phyloP scores from a whole-genome alignment of 2,113 vertebrate species.

The Leptobrachium leishanense region DNA sequence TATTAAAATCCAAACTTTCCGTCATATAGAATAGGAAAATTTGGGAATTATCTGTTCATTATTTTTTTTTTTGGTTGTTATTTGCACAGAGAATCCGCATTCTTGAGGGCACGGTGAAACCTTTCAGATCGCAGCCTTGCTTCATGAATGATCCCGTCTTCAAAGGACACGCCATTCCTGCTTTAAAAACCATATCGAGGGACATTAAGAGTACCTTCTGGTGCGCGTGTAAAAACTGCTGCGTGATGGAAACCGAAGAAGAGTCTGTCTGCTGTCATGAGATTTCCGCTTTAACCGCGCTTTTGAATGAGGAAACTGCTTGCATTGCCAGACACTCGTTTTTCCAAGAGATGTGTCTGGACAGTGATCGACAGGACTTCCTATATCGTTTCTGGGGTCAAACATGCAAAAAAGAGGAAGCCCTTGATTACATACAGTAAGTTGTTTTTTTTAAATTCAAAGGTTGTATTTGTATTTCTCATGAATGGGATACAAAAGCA shows the following conservation, averaged over 20 bases:
- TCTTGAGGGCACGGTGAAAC: not conserved
- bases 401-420: slow-evolving; percentile 11
- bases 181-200: too few species aligned
- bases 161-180: not conserved
- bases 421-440: slow-evolving; percentile 15
- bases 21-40: too few species aligned
- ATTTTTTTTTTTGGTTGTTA: not conserved
- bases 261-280: slow-evolving; percentile 22
- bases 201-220: not conserved
- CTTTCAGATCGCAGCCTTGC: not conserved
- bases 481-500: too few species aligned
- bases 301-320: not conserved
- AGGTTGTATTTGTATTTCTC: too few species aligned
- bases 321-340: slow-evolving; percentile 8
- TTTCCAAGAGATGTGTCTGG: slow-evolving; percentile 29
- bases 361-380: slow-evolving; percentile 10
- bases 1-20: too few species aligned
- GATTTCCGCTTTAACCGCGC: not conserved
- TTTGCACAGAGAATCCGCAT: not conserved
- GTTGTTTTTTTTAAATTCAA: not conserved
- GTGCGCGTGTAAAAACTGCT: slow-evolving; percentile 19
- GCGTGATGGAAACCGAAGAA: not conserved
- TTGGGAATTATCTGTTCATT: too few species aligned
- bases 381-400: slow-evolving; percentile 13
- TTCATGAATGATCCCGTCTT: not conserved